Evolutionary conservation across 2,797 vertebrate genomes (phyloP).

Genomic region (Acipenser ruthenus): DNA sequence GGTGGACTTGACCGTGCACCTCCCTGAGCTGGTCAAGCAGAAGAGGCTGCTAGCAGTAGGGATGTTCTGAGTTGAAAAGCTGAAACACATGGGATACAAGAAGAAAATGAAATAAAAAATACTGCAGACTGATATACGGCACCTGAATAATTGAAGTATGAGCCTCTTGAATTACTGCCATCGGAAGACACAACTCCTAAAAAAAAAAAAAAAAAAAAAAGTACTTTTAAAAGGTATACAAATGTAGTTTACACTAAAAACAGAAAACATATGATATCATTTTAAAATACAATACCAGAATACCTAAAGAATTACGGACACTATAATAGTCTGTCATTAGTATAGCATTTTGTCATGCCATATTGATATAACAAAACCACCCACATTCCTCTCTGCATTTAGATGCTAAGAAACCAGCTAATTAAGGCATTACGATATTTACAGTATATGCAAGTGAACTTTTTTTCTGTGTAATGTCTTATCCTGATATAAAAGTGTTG

Average conservation of each 20-base stretch:
- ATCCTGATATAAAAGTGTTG: too few relatives aligned
- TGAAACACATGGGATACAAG: neutral
- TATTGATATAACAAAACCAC: neutral
- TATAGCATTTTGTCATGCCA: neutral
- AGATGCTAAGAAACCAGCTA: too few relatives aligned
- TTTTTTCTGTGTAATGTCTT: too few relatives aligned
- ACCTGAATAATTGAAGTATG: constrained; percentile 38
- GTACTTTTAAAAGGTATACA: neutral
- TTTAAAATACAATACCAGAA: neutral
- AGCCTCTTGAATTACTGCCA: constrained; percentile 7
- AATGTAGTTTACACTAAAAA: neutral
- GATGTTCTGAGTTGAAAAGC: neutral
- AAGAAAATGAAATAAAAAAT: neutral
- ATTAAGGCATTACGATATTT: too few relatives aligned
- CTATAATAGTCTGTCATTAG: neutral
- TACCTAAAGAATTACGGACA: neutral
- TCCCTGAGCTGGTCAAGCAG: neutral
- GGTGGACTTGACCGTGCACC: neutral
- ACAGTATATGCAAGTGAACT: too few relatives aligned
- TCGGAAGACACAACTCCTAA: constrained; percentile 36
- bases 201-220: constrained; percentile 9
- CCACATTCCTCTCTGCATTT: too few relatives aligned
- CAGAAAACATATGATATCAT: neutral
- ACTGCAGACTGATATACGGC: constrained; percentile 7
- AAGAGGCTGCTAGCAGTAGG: neutral